Base-by-base conservation (phyloP, 2,888 invertebrate genomes). In the Dermolepida albohirtum region DNA sequence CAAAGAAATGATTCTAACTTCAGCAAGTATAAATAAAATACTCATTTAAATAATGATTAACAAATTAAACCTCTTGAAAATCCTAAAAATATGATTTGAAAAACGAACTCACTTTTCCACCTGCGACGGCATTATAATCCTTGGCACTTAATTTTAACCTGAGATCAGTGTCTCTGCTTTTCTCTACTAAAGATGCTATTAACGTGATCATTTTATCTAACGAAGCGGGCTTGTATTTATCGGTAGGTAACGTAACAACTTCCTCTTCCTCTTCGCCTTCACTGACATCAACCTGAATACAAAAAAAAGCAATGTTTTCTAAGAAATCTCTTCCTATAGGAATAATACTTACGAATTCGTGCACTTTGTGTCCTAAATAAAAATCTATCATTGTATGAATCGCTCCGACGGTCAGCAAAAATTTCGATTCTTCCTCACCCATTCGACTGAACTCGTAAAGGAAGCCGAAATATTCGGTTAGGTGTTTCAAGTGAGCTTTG, bases 161-260 rank as follows among this genome's bases (percentile, higher is more conserved):
- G 63, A 88, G 92, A 79, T 90, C 90, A 5, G 92, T 86, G 72
- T 93, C 93, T 1, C 96, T 86, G 43, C 96, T 95, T 72, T 94
- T 90, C 82, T 97, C 97, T 41, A 96, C 95, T 12, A 97, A 86
- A 1, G 92, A 90, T 0, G 95, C 94, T 34, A 96, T 93, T 10
- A 97, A 84, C 10, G 95, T 93, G 73, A 97, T 94, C 97, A 97
- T 97, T 85, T 97, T 97, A 83, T 97, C 97, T 11, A 97, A 84
- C 0, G 96, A 96, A 0, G 94, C 94, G 0, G 96, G 96, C 70
- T 95, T 89, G 74, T 94, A 90, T 81, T 96, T 95, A 70, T 91
- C 91, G 0, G 88, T 86, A 0, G 89, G 87, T 52, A 89, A 84
- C 0, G 90, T 87, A 7, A 87, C 85, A 8, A 89, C 86, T 72